phyloP scores from a whole-genome alignment of 2,888 invertebrate genomes.

The Aphidius colemani region DNA sequence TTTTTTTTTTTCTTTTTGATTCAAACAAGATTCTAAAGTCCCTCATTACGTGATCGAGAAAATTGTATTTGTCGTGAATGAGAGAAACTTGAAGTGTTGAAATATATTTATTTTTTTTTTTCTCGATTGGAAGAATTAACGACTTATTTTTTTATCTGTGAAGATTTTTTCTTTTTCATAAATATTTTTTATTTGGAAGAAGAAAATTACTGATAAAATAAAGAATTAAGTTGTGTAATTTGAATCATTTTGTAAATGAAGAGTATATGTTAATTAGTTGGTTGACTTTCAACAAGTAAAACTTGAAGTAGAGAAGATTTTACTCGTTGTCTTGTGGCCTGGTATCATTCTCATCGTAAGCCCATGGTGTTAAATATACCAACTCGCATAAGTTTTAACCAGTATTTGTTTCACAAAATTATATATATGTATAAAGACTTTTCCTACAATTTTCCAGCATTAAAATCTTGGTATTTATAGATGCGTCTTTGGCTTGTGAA shows the following conservation, averaged over 20 bases:
- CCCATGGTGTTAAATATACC: background rate
- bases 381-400: slow-evolving; percentile 21
- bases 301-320: background rate
- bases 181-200: background rate
- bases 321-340: slow-evolving; percentile 1
- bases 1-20: background rate
- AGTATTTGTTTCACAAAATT: slow-evolving; percentile 16
- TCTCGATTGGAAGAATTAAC: too few relatives aligned
- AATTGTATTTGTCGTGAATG: too few relatives aligned
- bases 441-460: slow-evolving; percentile 32
- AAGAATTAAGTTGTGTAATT: slow-evolving; percentile 4
- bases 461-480: too few relatives aligned
- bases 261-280: background rate
- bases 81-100: too few relatives aligned
- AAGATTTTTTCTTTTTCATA: background rate
- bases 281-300: slow-evolving; percentile 14
- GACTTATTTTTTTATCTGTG: too few relatives aligned
- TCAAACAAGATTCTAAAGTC: background rate
- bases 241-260: slow-evolving; percentile 13
- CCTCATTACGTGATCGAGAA: too few relatives aligned
- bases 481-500: background rate
- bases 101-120: too few relatives aligned
- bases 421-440: slow-evolving; percentile 48
- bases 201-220: too few relatives aligned
- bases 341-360: background rate